Evolutionary conservation across 1,140 invertebrate genomes (phyloP), one percentile per base, ranked within the genome.

Genomic region (Bicyclus anynana): DNA sequence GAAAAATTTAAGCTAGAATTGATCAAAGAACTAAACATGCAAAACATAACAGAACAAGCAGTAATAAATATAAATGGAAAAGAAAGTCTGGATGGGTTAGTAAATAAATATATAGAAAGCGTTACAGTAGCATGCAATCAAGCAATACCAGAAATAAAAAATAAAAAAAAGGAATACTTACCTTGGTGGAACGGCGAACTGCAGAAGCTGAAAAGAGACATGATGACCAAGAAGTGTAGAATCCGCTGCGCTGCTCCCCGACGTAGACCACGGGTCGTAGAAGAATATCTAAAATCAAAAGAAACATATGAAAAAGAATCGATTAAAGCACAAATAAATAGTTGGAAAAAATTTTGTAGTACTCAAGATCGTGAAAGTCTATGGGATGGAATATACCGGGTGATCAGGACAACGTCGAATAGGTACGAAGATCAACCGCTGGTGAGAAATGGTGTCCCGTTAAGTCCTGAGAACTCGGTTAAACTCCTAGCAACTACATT

Each of bases 331-430:
- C 48, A 51, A 29, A 51, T 29, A 14, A 14, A 10, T 2, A 69
- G 67, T 26, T 69, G 67, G 65, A 71, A 65, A 35, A 27, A 21
- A 0, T 71, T 67, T n/a, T 62, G 63, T 13, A 12, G 10, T 0
- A 64, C 47, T 40, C 69, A 72, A 33, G 62, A 65, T 0, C 48
- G 44, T 13, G 65, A 67, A 12, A 35, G 53, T 1, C 7, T 65
- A 7, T 62, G 61, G 61, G 53, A 56, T 1, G 56, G 55, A 0
- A 54, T 64, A 0, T 62, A 59, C 5, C 55, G 58, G 9, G 46
- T 59, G 0, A 47, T 62, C 0, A 42, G 48, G 4, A 51, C 9
- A 14, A 33, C 14, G 38, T 26, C 33, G 0, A 7, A n/a, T 16
- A 50, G 59, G 16, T 6, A 57, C 0, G 65, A 71, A n/a, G 65